Conservation (phyloP, 2,888 invertebrate species). For the Nysson spinosus region DNA sequence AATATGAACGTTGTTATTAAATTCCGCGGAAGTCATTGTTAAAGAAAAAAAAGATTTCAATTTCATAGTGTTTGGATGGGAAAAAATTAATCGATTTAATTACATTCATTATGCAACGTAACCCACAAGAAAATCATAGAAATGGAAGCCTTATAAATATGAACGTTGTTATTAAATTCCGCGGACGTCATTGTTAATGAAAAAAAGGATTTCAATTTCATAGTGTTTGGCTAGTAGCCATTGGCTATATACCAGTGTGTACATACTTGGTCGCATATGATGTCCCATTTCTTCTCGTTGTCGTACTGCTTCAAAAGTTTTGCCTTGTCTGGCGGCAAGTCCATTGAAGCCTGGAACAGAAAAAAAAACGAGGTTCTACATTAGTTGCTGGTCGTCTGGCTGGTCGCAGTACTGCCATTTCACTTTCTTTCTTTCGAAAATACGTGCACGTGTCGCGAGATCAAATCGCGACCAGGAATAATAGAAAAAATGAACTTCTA, state of each 20-base stretch:
- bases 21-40: not conserved
- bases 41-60: no score
- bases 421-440: constrained; percentile 1
- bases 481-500: no score
- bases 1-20: no score
- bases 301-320: constrained; percentile 97
- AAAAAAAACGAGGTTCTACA: constrained; percentile 45
- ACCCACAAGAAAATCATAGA: no score
- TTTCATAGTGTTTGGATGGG: no score
- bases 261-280: constrained; percentile 98
- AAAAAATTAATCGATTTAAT: no score
- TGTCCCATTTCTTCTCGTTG: constrained; percentile 99
- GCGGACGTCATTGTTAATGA: not conserved
- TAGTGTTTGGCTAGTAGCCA: not conserved
- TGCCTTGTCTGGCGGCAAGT: constrained; percentile 98
- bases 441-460: no score
- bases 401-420: not conserved
- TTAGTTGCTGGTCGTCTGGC: constrained; percentile 19
- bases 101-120: no score
- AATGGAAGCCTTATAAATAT: no score
- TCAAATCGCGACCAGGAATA: no score
- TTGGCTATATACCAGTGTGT: not conserved
- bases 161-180: no score
- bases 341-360: constrained; percentile 95
- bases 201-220: no score